Conservation (phyloP, 2,113 vertebrate species). For the Leptosomus discolor region DNA sequence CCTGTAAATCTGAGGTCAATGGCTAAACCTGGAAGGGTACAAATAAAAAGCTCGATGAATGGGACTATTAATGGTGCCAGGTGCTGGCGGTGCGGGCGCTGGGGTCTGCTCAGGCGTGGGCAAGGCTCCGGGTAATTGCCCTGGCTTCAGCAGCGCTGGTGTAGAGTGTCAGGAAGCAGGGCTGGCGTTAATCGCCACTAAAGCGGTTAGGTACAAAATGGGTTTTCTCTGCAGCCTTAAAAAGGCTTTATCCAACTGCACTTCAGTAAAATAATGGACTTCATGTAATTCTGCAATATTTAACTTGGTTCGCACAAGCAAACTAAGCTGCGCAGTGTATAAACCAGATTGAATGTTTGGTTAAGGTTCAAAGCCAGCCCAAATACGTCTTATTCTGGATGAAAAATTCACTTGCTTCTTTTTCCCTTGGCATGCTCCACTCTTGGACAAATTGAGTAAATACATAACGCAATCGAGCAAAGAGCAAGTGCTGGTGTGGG, state of each 20-base stretch:
- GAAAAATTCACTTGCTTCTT: not conserved
- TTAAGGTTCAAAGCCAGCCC: not conserved
- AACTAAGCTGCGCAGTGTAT: not conserved
- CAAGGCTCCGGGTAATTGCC: constrained; percentile 51
- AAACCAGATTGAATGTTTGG: not conserved
- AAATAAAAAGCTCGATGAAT: constrained; percentile 62
- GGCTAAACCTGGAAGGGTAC: constrained; percentile 59
- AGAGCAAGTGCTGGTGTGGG: not conserved
- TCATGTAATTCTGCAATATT: fast-evolving
- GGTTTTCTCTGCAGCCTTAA: not conserved
- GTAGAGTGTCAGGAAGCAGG: constrained; percentile 51
- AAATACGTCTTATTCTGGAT: not conserved
- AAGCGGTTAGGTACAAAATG: not conserved
- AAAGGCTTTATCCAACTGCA: not conserved
- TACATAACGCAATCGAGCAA: not conserved
- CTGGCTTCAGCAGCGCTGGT: constrained; percentile 19
- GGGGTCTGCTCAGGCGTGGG: constrained; percentile 51
- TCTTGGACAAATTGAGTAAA: not conserved
- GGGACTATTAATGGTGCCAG: constrained; percentile 65
- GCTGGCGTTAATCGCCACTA: constrained; percentile 7
- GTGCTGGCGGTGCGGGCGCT: constrained; percentile 32
- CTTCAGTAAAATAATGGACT: not conserved
- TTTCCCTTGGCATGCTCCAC: not conserved
- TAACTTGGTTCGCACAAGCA: too few species aligned
- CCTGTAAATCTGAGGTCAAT: constrained; percentile 66